Base-by-base conservation (phyloP, 2,113 vertebrate species). In the Dasypus novemcinctus region DNA sequence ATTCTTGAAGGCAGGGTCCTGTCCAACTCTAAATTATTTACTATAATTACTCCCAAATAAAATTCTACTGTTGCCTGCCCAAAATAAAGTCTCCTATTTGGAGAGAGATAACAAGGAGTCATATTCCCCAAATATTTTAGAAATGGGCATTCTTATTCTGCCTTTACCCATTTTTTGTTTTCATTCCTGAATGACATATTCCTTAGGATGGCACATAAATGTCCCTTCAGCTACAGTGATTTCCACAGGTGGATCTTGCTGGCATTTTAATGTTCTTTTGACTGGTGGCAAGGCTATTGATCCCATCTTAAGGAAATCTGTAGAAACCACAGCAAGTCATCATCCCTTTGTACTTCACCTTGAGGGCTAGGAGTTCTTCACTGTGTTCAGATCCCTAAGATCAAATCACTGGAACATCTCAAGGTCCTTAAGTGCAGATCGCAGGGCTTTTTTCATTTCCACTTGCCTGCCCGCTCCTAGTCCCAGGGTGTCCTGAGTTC, bases 351-450 rank as follows among this genome's bases (percentile, higher is more conserved):
- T 21, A 68, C 31, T 9, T 7, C 11, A 27, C 1, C n/a, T 7
- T 12, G 18, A 66, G 36, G 5, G 5, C 20, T 14, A 43, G n/a
- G 15, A 38, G 29, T 14, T n/a, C n/a, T 54, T 33, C 14, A 33
- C 5, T 2, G 4, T 29, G 8, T 23, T 23, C 11, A 82, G 38
- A 72, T 52, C 68, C 46, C 17, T 33, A 18, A 11, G 4, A 12
- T 29, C 33, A 84, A 38, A 13, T 29, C 20, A 76, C 21, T n/a
- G 54, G 29, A 27, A 14, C 6, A 68, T 18, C n/a, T 27, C 20
- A 43, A 36, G 38, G 6, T 17, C 5, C 5, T 1, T 21, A n/a
- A 0, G 6, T 33, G 3, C 1, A 4, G 2, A 1, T 29, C 15
- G 5, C 7, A 7, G 13, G 57, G 13, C 3, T 38, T 81, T 41